Percentiles rank a stretch among this genome's conserved stretches.
Conservation (phyloP, 1,140 invertebrate species). For the Aphelinus atriplicis region DNA sequence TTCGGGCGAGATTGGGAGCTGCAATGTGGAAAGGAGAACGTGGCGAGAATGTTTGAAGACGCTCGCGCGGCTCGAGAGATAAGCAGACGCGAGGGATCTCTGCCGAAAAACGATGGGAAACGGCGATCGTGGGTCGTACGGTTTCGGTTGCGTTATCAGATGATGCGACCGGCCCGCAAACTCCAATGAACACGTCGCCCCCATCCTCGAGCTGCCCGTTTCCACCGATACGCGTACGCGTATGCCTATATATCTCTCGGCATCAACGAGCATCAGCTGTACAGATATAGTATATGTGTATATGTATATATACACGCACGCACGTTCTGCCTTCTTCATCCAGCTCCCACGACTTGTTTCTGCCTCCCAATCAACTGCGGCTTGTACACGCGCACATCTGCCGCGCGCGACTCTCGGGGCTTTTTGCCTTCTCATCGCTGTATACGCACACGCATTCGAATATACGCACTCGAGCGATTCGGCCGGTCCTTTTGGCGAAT, state of each 20-base stretch:
- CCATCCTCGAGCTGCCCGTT: too few relatives aligned
- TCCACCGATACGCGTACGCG: too few relatives aligned
- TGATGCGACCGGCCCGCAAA: slow-evolving; percentile 21
- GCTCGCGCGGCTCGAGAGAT: background rate
- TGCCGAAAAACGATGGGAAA: background rate
- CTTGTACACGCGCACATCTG: slow-evolving; percentile 15
- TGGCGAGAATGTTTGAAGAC: background rate
- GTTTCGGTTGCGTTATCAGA: slow-evolving; percentile 41
- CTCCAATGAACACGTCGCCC: slow-evolving; percentile 35
- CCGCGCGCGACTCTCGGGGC: background rate
- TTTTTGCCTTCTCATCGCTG: slow-evolving; percentile 26
- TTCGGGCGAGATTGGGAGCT: too few relatives aligned
- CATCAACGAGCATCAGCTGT: too few relatives aligned
- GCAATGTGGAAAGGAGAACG: slow-evolving; percentile 28
- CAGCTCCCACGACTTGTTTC: background rate
- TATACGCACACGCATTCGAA: slow-evolving; percentile 2
- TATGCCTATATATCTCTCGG: too few relatives aligned
- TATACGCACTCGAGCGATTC: slow-evolving; percentile 12
- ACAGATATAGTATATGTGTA: too few relatives aligned
- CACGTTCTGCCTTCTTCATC: too few relatives aligned
- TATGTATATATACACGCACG: too few relatives aligned
- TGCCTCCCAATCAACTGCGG: slow-evolving; percentile 25
- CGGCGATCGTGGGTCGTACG: slow-evolving; percentile 21
- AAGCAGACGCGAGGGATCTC: background rate
- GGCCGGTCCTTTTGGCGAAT: too few relatives aligned